phyloP scores from a whole-genome alignment of 2,797 vertebrate genomes.

The Diceros bicornis region DNA sequence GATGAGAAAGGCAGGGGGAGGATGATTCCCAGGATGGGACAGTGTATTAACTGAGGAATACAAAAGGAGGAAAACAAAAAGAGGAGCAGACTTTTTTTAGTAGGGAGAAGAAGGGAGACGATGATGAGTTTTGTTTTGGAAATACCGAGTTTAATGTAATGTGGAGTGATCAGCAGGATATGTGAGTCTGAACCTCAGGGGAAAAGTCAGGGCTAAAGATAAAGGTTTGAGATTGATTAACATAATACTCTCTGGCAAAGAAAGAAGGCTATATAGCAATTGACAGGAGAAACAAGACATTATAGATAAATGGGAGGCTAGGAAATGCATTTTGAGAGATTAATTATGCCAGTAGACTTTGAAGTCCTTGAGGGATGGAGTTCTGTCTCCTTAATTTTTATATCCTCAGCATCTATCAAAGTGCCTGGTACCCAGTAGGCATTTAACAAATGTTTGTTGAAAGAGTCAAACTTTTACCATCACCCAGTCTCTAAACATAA shows the following conservation, averaged over 20 bases:
- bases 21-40: not conserved
- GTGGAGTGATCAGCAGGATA: constrained; percentile 36
- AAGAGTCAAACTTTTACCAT: constrained; percentile 55
- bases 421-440: constrained; percentile 24
- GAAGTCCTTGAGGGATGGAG: constrained; percentile 70
- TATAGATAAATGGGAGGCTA: constrained; percentile 76
- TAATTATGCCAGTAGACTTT: constrained; percentile 73
- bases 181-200: constrained; percentile 47
- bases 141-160: constrained; percentile 44
- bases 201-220: constrained; percentile 55
- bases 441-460: constrained; percentile 59
- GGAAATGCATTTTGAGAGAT: constrained; percentile 76
- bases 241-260: constrained; percentile 64
- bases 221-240: constrained; percentile 77
- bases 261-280: constrained; percentile 43
- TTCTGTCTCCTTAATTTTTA: constrained; percentile 71
- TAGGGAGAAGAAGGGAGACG: not conserved
- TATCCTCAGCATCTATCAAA: constrained; percentile 60
- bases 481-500: not conserved
- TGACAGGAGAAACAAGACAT: constrained; percentile 72
- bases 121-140: constrained; percentile 61
- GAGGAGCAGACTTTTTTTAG: not conserved
- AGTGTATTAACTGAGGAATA: not conserved
- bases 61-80: not conserved
- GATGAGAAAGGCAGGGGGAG: not conserved